Conservation (phyloP, 2,888 invertebrate species). For the Lymantria dispar region DNA sequence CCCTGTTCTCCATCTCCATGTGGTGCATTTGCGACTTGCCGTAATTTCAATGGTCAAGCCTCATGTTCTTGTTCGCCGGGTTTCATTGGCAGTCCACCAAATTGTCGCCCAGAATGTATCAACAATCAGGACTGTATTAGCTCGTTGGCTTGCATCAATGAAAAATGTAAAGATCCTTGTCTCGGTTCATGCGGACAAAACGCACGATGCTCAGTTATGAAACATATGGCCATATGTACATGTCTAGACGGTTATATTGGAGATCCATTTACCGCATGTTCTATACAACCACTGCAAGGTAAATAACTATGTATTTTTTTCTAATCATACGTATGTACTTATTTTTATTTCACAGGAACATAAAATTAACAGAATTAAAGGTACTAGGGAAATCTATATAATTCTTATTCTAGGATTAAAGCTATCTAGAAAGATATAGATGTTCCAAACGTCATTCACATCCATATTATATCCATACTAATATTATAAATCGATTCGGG, state of each 20-base stretch:
- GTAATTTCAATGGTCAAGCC: slow-evolving; percentile 78
- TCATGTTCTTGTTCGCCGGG: slow-evolving; percentile 83
- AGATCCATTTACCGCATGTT: slow-evolving; percentile 82
- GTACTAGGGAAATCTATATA: no score
- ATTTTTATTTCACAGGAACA: not conserved
- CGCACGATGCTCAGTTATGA: slow-evolving; percentile 82
- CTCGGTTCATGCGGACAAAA: slow-evolving; percentile 85
- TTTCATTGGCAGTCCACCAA: slow-evolving; percentile 85
- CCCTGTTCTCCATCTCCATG: slow-evolving; percentile 87
- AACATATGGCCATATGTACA: slow-evolving; percentile 84
- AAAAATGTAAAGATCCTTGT: slow-evolving; percentile 86
- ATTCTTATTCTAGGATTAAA: no score
- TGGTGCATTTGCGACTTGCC: slow-evolving; percentile 84
- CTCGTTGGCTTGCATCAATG: slow-evolving; percentile 84
- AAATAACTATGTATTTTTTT: slow-evolving; percentile 6
- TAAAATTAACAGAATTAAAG: no score
- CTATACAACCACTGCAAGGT: slow-evolving; percentile 59
- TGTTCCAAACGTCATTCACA: no score
- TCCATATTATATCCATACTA: no score
- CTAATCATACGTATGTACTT: not conserved
- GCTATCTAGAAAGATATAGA: no score
- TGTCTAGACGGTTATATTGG: slow-evolving; percentile 83
- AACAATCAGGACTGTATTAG: slow-evolving; percentile 86
- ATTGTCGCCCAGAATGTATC: slow-evolving; percentile 86
- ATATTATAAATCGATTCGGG: no score